These are phyloP conservation scores for Melieria omissa DNA, from an alignment of 2,888 invertebrate genomes.

Conservation along the genomic window DNA sequence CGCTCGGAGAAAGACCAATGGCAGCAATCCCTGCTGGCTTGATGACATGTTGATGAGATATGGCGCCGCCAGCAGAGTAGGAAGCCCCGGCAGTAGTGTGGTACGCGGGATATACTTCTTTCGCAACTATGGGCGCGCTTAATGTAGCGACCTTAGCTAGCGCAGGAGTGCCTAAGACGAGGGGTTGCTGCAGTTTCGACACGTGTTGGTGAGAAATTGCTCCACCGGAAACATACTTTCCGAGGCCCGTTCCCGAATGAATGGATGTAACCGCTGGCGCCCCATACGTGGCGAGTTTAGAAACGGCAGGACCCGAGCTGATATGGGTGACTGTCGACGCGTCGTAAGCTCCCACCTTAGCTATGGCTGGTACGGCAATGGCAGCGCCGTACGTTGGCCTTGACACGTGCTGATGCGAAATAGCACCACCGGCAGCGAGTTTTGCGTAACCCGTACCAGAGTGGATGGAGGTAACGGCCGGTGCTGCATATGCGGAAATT, in stretches of 20 bases:
- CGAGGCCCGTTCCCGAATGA: conserved; percentile 30
- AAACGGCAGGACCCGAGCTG: conserved; percentile 33
- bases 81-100: too few relatives aligned
- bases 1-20: too few relatives aligned
- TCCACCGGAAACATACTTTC: conserved; percentile 24
- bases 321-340: background rate
- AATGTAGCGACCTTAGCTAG: conserved; percentile 28
- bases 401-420: conserved; percentile 45
- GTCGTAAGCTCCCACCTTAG: background rate
- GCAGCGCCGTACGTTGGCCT: conserved; percentile 30
- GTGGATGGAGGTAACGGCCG: conserved; percentile 9
- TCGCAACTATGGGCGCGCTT: conserved; percentile 37
- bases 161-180: conserved; percentile 28
- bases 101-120: too few relatives aligned
- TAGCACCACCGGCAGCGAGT: conserved; percentile 22
- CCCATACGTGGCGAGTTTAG: conserved; percentile 27
- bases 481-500: background rate
- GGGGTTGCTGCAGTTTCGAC: conserved; percentile 31
- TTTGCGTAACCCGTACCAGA: conserved; percentile 34
- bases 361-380: conserved; percentile 30
- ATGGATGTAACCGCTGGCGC: conserved; percentile 47
- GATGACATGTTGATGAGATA: conserved; percentile 47
- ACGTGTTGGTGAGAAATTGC: conserved; percentile 41
- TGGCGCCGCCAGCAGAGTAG: conserved; percentile 23
- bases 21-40: conserved; percentile 26